Evolutionary conservation across 2,113 vertebrate species (phyloP), one percentile per base, ranked within the genome.

Genomic region (Epinephelus lanceolatus): DNA sequence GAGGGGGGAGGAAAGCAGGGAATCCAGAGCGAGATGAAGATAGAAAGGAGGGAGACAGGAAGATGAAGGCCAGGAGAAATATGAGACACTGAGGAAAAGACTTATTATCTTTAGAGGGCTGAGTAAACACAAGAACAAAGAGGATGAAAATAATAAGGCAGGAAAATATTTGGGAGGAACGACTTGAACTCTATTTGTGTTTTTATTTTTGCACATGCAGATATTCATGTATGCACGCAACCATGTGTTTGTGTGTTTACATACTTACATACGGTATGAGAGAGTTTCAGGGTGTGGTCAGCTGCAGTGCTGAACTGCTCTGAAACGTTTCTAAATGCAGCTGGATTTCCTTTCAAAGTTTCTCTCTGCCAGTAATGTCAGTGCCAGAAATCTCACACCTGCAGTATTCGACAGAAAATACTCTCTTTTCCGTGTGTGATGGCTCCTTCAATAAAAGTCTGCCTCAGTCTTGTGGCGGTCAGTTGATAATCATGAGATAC

Each of bases 81-180:
- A 76, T 73, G 69, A 81, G 78, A 79, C 37, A 57, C 23, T 18
- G 76, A 86, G 91, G 88, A 91, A 90, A 73, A 83, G 45, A 82
- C 61, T 52, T 90, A 86, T 86, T 92, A 86, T 91, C 84, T 83
- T 86, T 82, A 66, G 65, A 27, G 19, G 81, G 72, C 86, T 85
- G 83, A 88, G 78, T 79, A 88, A 92, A 92, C 86, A 92, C 60
- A 49, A 85, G 78, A 90, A 90, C 80, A 90, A 88, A 87, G 81
- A 76, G 19, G 76, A 78, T 52, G 45, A 83, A 88, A 85, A 91
- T 83, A 90, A 89, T 69, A 77, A 86, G 70, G 71, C 80, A 59
- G 68, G 69, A 69, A 89, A 90, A 86, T 88, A 80, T 90, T 83
- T 89, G 59, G 76, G 65, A 63, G 77, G 68, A 81, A 86, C 83